Evolutionary conservation across 2,113 vertebrate genomes (phyloP).

Genomic region (Holacanthus passer): DNA sequence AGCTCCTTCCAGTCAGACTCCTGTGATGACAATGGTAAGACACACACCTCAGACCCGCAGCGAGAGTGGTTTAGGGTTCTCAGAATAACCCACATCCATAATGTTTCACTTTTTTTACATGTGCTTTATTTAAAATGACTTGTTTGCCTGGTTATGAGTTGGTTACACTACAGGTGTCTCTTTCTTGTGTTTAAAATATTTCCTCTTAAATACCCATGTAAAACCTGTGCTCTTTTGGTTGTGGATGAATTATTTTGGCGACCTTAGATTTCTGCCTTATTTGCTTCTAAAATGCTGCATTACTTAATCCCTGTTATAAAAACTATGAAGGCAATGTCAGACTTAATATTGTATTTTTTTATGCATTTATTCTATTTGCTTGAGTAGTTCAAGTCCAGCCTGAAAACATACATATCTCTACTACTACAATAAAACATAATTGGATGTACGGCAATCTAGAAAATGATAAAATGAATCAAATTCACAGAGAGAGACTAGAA

Average conservation of each 20-base stretch:
- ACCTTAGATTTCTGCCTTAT: not conserved
- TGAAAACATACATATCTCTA: not conserved
- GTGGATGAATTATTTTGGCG: constrained; percentile 11
- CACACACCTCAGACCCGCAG: not conserved
- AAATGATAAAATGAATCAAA: not conserved
- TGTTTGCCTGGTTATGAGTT: constrained; percentile 26
- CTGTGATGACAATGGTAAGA: constrained; percentile 97
- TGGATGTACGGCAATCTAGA: not conserved
- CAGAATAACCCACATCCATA: not conserved
- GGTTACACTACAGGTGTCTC: not conserved
- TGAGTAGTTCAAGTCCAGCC: not conserved
- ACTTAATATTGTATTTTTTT: not conserved
- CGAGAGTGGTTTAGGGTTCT: not conserved
- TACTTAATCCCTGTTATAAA: not conserved
- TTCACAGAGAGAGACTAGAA: not conserved
- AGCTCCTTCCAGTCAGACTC: constrained; percentile 98
- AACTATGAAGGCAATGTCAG: no score
- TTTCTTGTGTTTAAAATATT: not conserved
- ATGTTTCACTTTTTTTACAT: not conserved
- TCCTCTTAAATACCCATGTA: constrained; percentile 15
- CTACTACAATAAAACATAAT: not conserved
- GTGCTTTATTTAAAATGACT: not conserved
- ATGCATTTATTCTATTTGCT: not conserved
- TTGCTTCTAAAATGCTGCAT: not conserved
- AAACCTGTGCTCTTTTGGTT: not conserved